Evolutionary conservation across 2,797 vertebrate genomes (phyloP).

Genomic region (Karalla daura): DNA sequence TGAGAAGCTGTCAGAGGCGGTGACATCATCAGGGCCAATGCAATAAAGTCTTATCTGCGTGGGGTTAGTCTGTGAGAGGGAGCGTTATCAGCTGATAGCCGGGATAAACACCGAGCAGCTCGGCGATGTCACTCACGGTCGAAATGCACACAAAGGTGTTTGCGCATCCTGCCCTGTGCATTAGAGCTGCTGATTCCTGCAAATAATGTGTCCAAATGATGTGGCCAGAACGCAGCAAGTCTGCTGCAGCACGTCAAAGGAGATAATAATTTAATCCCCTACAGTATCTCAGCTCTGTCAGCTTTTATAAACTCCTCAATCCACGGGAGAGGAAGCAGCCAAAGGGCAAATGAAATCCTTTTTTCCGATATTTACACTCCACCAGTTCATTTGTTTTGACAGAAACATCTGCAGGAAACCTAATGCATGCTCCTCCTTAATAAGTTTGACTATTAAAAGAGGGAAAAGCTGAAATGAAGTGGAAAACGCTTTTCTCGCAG

Average conservation of each 20-base stretch:
- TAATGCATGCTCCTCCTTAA: conserved; percentile 34
- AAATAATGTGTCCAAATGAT: conserved; percentile 13
- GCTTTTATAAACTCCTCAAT: conserved; percentile 21
- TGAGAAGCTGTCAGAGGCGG: conserved; percentile 44
- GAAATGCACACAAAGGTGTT: conserved; percentile 16
- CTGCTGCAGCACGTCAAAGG: background rate
- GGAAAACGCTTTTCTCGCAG: conserved; percentile 35
- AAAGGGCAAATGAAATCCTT: background rate
- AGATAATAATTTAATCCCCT: conserved; percentile 17
- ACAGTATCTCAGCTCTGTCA: conserved; percentile 24
- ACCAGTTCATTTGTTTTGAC: conserved; percentile 58
- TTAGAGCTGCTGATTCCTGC: conserved; percentile 30
- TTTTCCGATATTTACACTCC: conserved; percentile 45
- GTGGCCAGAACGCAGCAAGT: conserved; percentile 19
- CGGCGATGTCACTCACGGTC: conserved; percentile 52
- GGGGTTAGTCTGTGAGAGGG: conserved; percentile 17
- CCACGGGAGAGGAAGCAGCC: conserved; percentile 20
- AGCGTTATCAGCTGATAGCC: conserved; percentile 62
- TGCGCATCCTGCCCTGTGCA: conserved; percentile 41
- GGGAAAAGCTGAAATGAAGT: conserved; percentile 32
- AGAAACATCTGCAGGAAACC: conserved; percentile 65
- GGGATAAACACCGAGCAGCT: conserved; percentile 42
- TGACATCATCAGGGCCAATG: conserved; percentile 58
- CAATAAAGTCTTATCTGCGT: conserved; percentile 64
- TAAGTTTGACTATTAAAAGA: conserved; percentile 28